These are phyloP conservation scores for Decapterus maruadsi DNA, from an alignment of 2,797 vertebrate genomes.

Conservation along the genomic window DNA sequence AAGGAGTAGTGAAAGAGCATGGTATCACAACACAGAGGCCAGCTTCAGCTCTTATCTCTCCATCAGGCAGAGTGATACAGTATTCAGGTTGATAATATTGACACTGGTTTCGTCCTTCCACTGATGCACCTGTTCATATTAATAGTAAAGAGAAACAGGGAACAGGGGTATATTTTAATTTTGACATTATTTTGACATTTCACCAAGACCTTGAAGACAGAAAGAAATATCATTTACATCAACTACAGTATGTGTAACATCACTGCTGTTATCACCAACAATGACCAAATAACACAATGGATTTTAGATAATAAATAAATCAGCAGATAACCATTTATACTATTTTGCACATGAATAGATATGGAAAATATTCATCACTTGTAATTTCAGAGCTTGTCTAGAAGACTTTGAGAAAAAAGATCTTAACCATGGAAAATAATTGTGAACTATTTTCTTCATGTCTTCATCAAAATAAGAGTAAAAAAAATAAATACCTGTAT, in stretches of 20 bases:
- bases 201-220: neutral
- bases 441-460: fast-evolving
- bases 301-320: neutral
- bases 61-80: conserved; percentile 37
- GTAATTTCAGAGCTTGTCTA: neutral
- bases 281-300: neutral
- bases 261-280: neutral
- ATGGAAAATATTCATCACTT: no score
- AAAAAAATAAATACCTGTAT: conserved; percentile 41
- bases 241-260: neutral
- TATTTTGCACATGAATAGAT: neutral
- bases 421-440: neutral
- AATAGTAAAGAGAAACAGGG: neutral
- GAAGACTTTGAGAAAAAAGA: neutral
- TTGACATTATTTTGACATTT: neutral
- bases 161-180: no score
- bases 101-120: fast-evolving
- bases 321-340: neutral
- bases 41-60: conserved; percentile 39
- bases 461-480: neutral
- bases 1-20: neutral
- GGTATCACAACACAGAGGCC: conserved; percentile 64
- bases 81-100: fast-evolving
- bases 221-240: neutral
- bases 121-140: conserved; percentile 12